A percentile compares a stretch with the other conserved stretches of the same genome.
Evolutionary conservation across 53 echinoderm and acorn worm species (phyloP).

Genomic region (Arbacia lixula): DNA sequence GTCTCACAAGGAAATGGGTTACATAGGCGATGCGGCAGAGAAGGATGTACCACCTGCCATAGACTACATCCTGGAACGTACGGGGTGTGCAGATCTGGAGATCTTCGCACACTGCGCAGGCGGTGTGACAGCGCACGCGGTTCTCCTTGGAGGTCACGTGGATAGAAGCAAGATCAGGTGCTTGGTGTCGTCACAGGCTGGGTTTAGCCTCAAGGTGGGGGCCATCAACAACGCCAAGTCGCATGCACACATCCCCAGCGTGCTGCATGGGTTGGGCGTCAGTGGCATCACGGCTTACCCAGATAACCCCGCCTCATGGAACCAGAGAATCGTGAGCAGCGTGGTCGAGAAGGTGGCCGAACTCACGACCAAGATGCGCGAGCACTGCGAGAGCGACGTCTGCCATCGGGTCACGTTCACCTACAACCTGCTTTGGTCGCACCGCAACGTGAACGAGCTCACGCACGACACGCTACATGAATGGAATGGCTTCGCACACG

Average conservation of each 20-base stretch:
- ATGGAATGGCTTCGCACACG: constrained; percentile 62
- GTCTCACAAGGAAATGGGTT: constrained; percentile 38
- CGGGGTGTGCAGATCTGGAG: constrained; percentile 57
- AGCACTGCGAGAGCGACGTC: constrained; percentile 73
- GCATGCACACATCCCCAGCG: constrained; percentile 39
- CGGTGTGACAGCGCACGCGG: constrained; percentile 55
- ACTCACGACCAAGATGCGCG: constrained; percentile 56
- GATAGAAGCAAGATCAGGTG: constrained; percentile 67
- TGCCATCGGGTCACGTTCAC: constrained; percentile 80
- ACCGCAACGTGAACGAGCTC: constrained; percentile 58
- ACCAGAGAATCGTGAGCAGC: constrained; percentile 26
- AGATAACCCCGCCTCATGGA: constrained; percentile 46
- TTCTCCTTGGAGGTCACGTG: constrained; percentile 62
- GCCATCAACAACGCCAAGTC: constrained; percentile 65
- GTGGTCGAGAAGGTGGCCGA: constrained; percentile 56
- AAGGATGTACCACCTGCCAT: constrained; percentile 60
- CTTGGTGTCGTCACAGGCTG: constrained; percentile 67
- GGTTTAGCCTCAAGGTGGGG: constrained; percentile 58
- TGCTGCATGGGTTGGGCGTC: constrained; percentile 69
- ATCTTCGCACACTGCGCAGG: constrained; percentile 74
- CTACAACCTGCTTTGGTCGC: constrained; percentile 70
- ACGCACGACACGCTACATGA: constrained; percentile 78
- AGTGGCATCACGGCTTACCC: constrained; percentile 66
- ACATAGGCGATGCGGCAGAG: constrained; percentile 59
- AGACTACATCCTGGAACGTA: constrained; percentile 59